These are phyloP conservation scores for Sialia sialis DNA, from an alignment of 2,113 vertebrate species.

Conservation along the genomic window DNA sequence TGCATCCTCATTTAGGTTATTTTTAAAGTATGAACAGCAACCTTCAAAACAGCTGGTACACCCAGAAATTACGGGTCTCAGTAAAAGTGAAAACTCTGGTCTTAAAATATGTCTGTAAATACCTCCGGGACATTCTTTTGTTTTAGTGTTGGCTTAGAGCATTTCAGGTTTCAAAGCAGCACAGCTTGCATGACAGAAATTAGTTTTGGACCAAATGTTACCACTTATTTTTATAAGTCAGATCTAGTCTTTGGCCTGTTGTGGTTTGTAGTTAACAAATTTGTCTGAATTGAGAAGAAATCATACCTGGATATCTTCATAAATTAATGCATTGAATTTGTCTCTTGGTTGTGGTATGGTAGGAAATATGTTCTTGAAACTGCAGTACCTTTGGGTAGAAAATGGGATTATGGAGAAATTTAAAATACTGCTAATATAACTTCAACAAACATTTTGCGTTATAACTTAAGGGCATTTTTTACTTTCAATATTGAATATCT, in stretches of 20 bases:
- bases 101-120: neutral
- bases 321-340: neutral
- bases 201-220: neutral
- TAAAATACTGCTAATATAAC: neutral
- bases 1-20: neutral
- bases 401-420: neutral
- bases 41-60: neutral
- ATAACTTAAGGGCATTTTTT: neutral
- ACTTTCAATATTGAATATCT: neutral
- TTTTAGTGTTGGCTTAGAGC: neutral
- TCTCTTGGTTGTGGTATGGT: constrained; percentile 37
- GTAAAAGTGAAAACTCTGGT: neutral
- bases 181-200: neutral
- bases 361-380: neutral
- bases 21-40: neutral
- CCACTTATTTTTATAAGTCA: neutral
- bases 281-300: neutral
- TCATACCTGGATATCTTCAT: constrained; percentile 22
- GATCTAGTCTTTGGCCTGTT: neutral
- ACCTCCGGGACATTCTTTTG: rapidly evolving
- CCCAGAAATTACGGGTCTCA: rapidly evolving
- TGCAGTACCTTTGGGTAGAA: constrained; percentile 10
- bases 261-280: neutral
- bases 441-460: neutral
- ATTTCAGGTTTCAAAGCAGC: neutral